These are phyloP conservation scores for Ericerus pela DNA, from an alignment of 1,140 invertebrate species.

Conservation along the genomic window DNA sequence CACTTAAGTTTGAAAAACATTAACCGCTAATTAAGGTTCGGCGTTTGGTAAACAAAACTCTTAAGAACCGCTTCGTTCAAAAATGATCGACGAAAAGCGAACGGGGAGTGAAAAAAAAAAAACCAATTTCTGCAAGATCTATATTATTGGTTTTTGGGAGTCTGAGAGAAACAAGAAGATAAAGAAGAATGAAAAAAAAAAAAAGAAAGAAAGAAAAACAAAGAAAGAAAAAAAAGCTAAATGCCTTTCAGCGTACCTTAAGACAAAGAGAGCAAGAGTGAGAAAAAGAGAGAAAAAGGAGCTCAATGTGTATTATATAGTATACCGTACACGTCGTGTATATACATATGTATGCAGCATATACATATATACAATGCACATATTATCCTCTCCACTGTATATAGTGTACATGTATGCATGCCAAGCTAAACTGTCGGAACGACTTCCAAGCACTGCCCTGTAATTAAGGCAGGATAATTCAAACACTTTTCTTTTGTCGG, in stretches of 20 bases:
- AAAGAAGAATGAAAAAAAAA: not conserved
- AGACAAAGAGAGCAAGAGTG: no score
- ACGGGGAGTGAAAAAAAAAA: not conserved
- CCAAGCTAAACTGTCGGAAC: constrained; percentile 10
- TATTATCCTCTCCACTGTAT: no score
- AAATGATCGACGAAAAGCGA: not conserved
- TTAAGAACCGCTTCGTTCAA: constrained; percentile 4
- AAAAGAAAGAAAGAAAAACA: not conserved
- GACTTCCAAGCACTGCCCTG: constrained; percentile 10
- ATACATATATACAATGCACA: no score
- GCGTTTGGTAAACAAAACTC: constrained; percentile 9
- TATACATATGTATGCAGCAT: not conserved
- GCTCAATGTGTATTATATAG: not conserved
- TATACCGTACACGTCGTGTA: not conserved
- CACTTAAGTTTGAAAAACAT: constrained; percentile 1
- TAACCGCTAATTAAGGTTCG: constrained; percentile 9
- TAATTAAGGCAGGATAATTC: constrained; percentile 12
- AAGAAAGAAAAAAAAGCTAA: not conserved
- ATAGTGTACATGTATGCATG: constrained; percentile 2
- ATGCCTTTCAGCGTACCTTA: constrained; percentile 5
- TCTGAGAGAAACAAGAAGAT: not conserved
- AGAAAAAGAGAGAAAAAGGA: no score
- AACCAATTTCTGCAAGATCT: constrained; percentile 8
- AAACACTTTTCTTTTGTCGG: constrained; percentile 12
- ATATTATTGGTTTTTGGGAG: constrained; percentile 11